Percentiles rank a stretch among this genome's conserved stretches.
These are phyloP conservation scores for Gallinago paraguaiae DNA, from an alignment of 2,113 vertebrate genomes.

Conservation along the genomic window DNA sequence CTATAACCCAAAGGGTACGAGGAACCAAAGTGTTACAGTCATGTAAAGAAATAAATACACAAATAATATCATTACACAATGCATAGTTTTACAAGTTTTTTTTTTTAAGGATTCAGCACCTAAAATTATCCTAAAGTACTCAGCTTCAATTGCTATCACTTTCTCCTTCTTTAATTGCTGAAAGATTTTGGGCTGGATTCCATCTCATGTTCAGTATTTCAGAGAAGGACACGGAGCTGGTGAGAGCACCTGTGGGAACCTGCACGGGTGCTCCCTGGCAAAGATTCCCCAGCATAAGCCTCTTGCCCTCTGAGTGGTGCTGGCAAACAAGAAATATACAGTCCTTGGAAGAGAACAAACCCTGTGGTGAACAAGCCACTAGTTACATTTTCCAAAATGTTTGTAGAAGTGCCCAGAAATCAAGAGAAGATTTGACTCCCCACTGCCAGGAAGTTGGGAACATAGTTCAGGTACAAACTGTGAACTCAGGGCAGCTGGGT, in stretches of 20 bases:
- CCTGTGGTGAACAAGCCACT: not conserved
- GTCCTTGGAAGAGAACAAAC: not conserved
- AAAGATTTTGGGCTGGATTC: not conserved
- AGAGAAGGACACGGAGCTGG: not conserved
- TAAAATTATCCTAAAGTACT: not conserved
- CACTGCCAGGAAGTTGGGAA: not conserved
- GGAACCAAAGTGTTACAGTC: not conserved
- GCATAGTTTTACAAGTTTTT: not conserved
- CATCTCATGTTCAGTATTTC: not conserved
- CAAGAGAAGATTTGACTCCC: not conserved
- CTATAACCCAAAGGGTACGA: not conserved
- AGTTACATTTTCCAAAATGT: not conserved
- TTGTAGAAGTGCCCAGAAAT: not conserved
- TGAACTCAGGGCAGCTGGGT: not conserved
- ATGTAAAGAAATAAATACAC: not conserved
- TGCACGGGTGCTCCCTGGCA: not conserved
- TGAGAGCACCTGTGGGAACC: not conserved
- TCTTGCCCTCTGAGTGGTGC: rapidly evolving
- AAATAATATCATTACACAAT: not conserved
- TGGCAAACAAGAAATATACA: not conserved
- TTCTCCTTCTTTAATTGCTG: not conserved
- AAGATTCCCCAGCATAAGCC: not conserved
- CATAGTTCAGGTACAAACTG: not conserved
- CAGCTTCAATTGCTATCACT: not conserved
- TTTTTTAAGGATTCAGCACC: not conserved